Base-by-base conservation (phyloP, 2,113 vertebrate species). In the Malurus alboscapulatus region DNA sequence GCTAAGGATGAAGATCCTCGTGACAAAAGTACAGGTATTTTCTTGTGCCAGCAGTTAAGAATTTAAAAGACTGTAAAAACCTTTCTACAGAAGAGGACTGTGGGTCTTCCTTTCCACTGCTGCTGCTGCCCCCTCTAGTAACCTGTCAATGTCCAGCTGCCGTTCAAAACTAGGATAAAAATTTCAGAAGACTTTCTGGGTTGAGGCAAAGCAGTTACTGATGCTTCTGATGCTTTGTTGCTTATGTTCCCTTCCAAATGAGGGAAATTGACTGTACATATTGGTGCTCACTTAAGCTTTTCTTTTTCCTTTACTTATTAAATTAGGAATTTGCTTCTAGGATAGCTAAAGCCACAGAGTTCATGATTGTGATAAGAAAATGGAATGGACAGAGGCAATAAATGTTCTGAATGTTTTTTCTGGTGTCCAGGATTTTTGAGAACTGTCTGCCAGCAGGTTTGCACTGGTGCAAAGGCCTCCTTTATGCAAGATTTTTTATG, bases 61-160 rank as follows among this genome's bases (percentile, higher is more conserved):
- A 74, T 57, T 68, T 66, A 40, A 44, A 84, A 55, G 36, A 22
- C 25, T 67, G 12, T 55, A 38, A 63, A 53, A 62, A 30, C 9
- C 3, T 17, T 66, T 27, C 25, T 40, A 51, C 19, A 27, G 53
- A 71, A 48, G 27, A 36, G 0, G 0, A 45, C 4, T 3, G 5
- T 30, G 18, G 42, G 6, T 32, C 17, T 65, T 32, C 10, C 22
- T 26, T 72, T 77, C 20, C 68, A 5, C 16, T 50, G 19, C 6
- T 0, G 0, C 5, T 58, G 21, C 14, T 0, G 0, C 13, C 18
- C 5, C 2, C 10, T 58, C 0, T 1, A 42, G 53, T 47, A 80
- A 58, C 18, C 17, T 32, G 10, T 27, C 59, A 44, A 44, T 30
- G 19, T 30, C 44, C 47, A 63, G 29, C n/a, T 92, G 42, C 24